Conservation (phyloP, 2,888 invertebrate genomes). For the Eupithecia subfuscata region DNA sequence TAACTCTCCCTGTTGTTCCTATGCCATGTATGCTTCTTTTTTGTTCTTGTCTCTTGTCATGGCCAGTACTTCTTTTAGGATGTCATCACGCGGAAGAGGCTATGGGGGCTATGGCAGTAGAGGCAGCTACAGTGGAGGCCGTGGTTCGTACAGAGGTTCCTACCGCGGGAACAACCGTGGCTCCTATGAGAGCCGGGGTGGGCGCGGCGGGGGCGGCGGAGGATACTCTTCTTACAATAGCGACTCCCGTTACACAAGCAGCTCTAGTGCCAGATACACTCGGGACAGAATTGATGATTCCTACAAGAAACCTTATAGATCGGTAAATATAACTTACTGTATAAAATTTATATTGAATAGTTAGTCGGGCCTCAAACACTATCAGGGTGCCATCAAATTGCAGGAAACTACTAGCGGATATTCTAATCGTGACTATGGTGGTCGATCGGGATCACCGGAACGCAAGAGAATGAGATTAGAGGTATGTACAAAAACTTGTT, state of each 20-base stretch:
- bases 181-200: constrained; percentile 72
- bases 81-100: constrained; percentile 80
- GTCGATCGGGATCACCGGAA: constrained; percentile 85
- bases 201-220: constrained; percentile 71
- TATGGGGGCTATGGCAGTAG: constrained; percentile 70
- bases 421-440: constrained; percentile 81
- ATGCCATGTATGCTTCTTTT: neutral
- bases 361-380: neutral
- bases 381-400: constrained; percentile 34
- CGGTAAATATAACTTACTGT: constrained; percentile 61
- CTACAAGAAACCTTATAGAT: constrained; percentile 78
- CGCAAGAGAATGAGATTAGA: constrained; percentile 86
- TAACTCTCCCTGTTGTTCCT: too few relatives aligned
- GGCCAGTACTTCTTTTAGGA: constrained; percentile 49
- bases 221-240: constrained; percentile 72
- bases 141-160: constrained; percentile 71
- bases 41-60: neutral
- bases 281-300: constrained; percentile 77
- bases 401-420: constrained; percentile 79
- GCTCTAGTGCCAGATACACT: constrained; percentile 69
- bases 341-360: neutral
- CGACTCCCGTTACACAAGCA: constrained; percentile 72
- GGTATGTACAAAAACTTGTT: constrained; percentile 67
- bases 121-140: constrained; percentile 66
- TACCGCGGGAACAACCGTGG: constrained; percentile 73